phyloP scores from a whole-genome alignment of 2,113 vertebrate species.

The Australoheros scitulus region DNA sequence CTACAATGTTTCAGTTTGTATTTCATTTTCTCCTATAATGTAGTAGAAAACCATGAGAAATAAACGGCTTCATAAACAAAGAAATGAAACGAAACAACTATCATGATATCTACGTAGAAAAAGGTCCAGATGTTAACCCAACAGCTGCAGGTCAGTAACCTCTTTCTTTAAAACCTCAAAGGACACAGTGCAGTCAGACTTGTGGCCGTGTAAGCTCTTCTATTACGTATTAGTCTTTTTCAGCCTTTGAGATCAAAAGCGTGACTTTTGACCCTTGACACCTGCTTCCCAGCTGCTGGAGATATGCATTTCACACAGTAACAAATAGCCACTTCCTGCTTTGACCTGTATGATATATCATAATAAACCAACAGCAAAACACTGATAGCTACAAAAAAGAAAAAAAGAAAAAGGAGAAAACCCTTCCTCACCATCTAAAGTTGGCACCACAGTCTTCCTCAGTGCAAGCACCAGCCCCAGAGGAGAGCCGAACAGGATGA shows the following conservation, averaged over 20 bases:
- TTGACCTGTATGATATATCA: background rate
- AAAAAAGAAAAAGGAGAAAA: background rate
- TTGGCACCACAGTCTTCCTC: slow-evolving; percentile 92
- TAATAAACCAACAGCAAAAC: background rate
- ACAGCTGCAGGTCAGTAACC: slow-evolving; percentile 30
- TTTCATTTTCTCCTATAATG: too few relatives aligned
- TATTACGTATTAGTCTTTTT: slow-evolving; percentile 21
- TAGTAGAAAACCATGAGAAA: background rate
- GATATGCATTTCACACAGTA: background rate
- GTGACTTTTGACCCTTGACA: slow-evolving; percentile 22
- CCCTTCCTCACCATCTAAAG: slow-evolving; percentile 84
- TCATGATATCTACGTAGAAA: background rate
- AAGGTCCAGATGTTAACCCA: background rate
- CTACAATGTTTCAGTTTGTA: too few relatives aligned
- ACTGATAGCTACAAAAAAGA: background rate
- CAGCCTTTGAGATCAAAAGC: slow-evolving; percentile 9
- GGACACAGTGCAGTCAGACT: background rate
- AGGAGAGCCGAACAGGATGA: slow-evolving; percentile 96
- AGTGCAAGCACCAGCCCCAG: slow-evolving; percentile 95
- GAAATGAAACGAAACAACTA: background rate
- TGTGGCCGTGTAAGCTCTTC: background rate
- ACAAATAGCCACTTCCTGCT: slow-evolving; percentile 19
- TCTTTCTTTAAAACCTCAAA: background rate
- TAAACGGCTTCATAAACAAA: background rate
- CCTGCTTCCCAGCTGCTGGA: slow-evolving; percentile 22